Percentiles rank a stretch among this genome's conserved stretches.
phyloP scores from a whole-genome alignment of 2,113 vertebrate genomes.

The Rhinoptilus africanus region DNA sequence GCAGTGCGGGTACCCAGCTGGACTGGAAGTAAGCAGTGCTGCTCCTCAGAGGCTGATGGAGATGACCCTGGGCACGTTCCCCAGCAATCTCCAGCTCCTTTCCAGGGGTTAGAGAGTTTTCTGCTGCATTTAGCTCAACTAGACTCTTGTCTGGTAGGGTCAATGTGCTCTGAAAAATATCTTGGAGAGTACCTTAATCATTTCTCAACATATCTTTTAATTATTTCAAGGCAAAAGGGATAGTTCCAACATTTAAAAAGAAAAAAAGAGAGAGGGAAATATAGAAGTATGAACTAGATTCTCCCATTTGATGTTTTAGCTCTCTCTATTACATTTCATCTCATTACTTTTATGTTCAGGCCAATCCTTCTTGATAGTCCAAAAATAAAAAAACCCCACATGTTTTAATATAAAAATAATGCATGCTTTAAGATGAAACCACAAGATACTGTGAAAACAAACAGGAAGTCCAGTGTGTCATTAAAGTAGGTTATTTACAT shows the following conservation, averaged over 20 bases:
- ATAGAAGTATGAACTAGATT: not conserved
- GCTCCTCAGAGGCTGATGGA: not conserved
- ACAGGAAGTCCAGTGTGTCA: not conserved
- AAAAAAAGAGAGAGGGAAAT: not conserved
- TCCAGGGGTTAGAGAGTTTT: not conserved
- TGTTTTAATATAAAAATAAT: constrained; percentile 50
- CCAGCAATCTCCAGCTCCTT: not conserved
- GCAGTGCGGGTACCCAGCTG: not conserved
- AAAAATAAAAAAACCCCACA: not conserved
- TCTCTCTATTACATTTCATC: not conserved
- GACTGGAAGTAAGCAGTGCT: not conserved
- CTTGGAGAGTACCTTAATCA: not conserved
- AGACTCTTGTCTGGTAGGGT: not conserved
- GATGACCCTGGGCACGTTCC: not conserved
- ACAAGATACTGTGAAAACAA: constrained; percentile 6
- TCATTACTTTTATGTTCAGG: not conserved
- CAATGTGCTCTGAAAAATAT: not conserved
- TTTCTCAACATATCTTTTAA: not conserved
- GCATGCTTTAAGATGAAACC: constrained; percentile 6
- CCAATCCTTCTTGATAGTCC: not conserved
- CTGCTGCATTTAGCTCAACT: not conserved
- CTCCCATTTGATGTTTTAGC: not conserved
- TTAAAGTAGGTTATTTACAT: constrained; percentile 24
- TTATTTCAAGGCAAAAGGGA: not conserved
- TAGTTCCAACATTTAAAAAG: not conserved